Percentiles rank a stretch among this genome's conserved stretches.
Conservation (phyloP, 2,888 invertebrate species). For the Lasioglossum villosulum region DNA sequence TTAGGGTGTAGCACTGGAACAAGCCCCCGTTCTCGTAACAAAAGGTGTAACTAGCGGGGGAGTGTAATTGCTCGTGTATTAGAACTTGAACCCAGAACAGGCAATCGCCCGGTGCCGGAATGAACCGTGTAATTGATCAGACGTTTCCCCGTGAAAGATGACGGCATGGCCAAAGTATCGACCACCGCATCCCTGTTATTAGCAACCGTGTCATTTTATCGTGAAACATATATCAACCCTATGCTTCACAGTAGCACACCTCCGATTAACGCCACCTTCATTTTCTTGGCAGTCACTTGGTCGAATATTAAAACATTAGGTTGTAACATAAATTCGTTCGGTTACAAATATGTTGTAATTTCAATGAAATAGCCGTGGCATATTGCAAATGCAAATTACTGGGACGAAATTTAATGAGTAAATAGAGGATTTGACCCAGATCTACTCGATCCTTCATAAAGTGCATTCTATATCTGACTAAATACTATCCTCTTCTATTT, state of each 20-base stretch:
- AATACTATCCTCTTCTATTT: neutral
- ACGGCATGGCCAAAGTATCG: slow-evolving; percentile 31
- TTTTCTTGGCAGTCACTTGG: neutral
- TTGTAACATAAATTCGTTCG: neutral
- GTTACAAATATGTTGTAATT: no score
- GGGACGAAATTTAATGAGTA: neutral
- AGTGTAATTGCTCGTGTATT: slow-evolving; percentile 34
- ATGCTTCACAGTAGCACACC: neutral
- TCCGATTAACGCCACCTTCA: neutral
- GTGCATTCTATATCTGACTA: neutral
- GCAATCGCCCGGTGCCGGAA: slow-evolving; percentile 43
- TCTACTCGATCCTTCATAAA: neutral
- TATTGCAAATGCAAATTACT: neutral
- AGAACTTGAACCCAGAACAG: slow-evolving; percentile 27
- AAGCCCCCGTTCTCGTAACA: neutral
- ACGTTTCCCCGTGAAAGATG: slow-evolving; percentile 29
- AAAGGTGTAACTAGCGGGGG: slow-evolving; percentile 6
- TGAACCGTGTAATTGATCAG: slow-evolving; percentile 50
- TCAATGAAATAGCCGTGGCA: no score
- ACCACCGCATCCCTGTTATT: slow-evolving; percentile 37
- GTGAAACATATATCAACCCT: slow-evolving; percentile 3
- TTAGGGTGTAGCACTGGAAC: slow-evolving; percentile 1
- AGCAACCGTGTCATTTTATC: slow-evolving; percentile 30
- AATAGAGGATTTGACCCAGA: neutral
- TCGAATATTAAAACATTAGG: neutral